Percentiles rank a stretch among this genome's conserved stretches.
phyloP scores from a whole-genome alignment of 1,140 invertebrate species.

The Armadillidium nasatum region DNA sequence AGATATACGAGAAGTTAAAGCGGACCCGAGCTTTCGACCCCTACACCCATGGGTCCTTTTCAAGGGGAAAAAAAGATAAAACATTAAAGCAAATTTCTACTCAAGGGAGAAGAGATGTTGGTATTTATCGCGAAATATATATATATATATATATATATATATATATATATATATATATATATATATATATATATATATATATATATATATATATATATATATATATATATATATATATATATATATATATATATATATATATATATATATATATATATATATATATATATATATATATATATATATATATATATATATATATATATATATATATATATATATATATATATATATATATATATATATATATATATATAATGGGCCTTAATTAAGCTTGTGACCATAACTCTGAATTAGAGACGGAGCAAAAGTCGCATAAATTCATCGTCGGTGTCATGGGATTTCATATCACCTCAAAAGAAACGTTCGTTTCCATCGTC shows the following conservation, averaged over 20 bases:
- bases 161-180: neutral
- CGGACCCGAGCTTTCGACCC: too few relatives aligned
- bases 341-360: neutral
- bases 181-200: conserved; percentile 6
- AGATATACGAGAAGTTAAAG: too few relatives aligned
- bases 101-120: too few relatives aligned
- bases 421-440: conserved; percentile 2
- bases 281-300: neutral
- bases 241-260: neutral
- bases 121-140: too few relatives aligned
- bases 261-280: neutral
- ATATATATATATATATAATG: conserved; percentile 13
- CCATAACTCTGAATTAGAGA: conserved; percentile 4
- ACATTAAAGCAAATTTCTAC: too few relatives aligned
- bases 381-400: neutral
- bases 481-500: too few relatives aligned
- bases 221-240: neutral
- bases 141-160: conserved; percentile 1
- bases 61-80: too few relatives aligned
- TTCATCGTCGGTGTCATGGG: neutral
- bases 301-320: conserved; percentile 6
- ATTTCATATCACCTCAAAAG: too few relatives aligned
- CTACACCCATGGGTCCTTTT: too few relatives aligned
- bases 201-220: neutral
- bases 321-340: conserved; percentile 12